These are phyloP conservation scores for Rhegmatorhina hoffmannsi DNA, from an alignment of 2,113 vertebrate genomes.

Conservation along the genomic window DNA sequence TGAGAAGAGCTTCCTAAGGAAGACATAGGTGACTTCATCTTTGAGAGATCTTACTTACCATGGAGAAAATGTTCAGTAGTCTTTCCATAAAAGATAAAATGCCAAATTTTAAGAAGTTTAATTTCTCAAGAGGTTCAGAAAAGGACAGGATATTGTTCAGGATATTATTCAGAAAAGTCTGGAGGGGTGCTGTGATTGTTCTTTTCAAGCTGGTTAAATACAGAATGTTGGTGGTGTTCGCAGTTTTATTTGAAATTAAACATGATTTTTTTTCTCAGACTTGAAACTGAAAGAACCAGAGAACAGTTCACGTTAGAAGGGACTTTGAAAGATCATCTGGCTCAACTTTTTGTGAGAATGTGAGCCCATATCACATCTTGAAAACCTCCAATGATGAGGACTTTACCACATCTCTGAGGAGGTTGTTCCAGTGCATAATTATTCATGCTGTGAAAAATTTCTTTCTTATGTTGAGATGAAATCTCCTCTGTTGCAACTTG, in stretches of 20 bases:
- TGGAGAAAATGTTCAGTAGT: not conserved
- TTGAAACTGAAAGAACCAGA: not conserved
- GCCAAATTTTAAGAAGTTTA: not conserved
- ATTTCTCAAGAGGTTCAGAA: not conserved
- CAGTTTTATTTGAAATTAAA: not conserved
- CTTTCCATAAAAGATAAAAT: not conserved
- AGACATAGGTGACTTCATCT: not conserved
- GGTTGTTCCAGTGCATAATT: not conserved
- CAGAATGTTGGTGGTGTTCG: not conserved
- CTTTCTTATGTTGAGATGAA: not conserved
- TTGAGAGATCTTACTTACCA: not conserved
- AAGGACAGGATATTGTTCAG: not conserved
- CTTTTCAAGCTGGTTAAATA: not conserved
- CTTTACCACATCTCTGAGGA: not conserved
- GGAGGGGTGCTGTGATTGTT: fast-evolving
- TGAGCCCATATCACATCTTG: not conserved
- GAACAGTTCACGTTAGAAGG: not conserved
- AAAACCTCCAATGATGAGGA: not conserved
- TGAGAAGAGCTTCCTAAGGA: not conserved
- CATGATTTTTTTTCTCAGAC: not conserved
- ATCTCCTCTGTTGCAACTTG: not conserved
- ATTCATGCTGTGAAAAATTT: not conserved
- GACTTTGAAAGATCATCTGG: not conserved
- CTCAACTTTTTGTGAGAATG: not conserved
- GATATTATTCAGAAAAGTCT: not conserved